Conservation (phyloP, 1,140 invertebrate genomes). For the Potamilus streckersoni region DNA sequence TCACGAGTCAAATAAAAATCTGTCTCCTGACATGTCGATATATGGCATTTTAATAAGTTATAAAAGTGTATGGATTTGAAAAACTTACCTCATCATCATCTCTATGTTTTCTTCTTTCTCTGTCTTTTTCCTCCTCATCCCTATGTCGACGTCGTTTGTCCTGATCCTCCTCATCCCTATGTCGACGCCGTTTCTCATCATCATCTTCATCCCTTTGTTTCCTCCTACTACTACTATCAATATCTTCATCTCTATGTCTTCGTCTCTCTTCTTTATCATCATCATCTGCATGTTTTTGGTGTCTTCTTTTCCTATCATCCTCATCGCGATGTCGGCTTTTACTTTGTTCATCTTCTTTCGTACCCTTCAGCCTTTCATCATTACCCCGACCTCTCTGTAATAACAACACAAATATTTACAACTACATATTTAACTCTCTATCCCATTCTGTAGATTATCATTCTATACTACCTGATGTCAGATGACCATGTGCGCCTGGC, state of each 20-base stretch:
- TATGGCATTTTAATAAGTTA: too few species aligned
- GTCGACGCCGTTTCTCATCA: conserved; percentile 13
- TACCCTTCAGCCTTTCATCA: conserved; percentile 4
- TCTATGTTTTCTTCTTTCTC: background rate
- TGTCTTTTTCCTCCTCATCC: background rate
- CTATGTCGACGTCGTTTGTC: conserved; percentile 3
- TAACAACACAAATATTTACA: too few species aligned
- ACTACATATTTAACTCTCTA: too few species aligned
- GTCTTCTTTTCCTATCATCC: conserved; percentile 14
- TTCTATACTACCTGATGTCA: too few species aligned
- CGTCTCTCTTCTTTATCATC: background rate
- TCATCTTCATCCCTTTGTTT: conserved; percentile 24
- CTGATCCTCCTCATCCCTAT: conserved; percentile 25
- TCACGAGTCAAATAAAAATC: too few species aligned
- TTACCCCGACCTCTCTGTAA: background rate
- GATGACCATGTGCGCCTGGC: too few species aligned
- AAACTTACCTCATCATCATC: too few species aligned
- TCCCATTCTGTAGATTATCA: too few species aligned
- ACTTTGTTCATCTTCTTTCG: conserved; percentile 12
- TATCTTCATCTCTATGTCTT: conserved; percentile 12
- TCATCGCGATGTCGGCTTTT: conserved; percentile 5
- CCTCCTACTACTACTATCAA: conserved; percentile 21
- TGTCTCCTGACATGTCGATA: too few species aligned
- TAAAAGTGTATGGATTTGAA: too few species aligned
- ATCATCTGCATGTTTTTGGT: conserved; percentile 23